Evolutionary conservation across 2,888 invertebrate species (phyloP).

Genomic region (Peribatodes rhomboidaria): DNA sequence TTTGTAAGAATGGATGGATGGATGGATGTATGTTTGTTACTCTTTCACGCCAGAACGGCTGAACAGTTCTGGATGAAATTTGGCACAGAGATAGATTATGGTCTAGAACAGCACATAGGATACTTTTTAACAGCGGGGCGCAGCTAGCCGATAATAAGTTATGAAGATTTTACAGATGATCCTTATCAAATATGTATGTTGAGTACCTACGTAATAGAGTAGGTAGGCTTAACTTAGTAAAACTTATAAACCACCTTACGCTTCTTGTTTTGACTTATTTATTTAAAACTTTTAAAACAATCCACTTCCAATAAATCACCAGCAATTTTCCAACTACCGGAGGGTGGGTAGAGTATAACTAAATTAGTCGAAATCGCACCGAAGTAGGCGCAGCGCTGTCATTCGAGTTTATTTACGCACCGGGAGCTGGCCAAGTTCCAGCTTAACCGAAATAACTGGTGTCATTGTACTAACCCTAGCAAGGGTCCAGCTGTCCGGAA

Average conservation of each 20-base stretch:
- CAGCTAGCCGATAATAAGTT: no score
- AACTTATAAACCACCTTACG: neutral
- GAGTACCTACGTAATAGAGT: neutral
- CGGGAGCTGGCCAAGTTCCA: conserved; percentile 79
- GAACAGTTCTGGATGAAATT: no score
- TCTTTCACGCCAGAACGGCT: no score
- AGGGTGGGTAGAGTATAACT: conserved; percentile 58
- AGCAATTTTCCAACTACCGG: conserved; percentile 52
- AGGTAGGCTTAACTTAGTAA: neutral
- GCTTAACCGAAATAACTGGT: conserved; percentile 82
- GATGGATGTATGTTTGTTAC: no score
- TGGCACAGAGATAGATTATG: no score
- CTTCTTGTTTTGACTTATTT: neutral
- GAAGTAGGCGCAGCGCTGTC: conserved; percentile 67
- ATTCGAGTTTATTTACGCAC: conserved; percentile 80
- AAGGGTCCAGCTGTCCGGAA: conserved; percentile 51
- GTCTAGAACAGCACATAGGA: no score
- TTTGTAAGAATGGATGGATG: no score
- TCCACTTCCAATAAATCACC: neutral
- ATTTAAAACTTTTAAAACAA: neutral
- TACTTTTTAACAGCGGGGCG: no score
- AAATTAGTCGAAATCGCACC: conserved; percentile 70
- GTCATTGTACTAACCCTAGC: conserved; percentile 82
- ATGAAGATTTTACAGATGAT: neutral
- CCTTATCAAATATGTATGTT: neutral